phyloP scores from a whole-genome alignment of 2,888 invertebrate genomes.

The Xiphydria camelus region DNA sequence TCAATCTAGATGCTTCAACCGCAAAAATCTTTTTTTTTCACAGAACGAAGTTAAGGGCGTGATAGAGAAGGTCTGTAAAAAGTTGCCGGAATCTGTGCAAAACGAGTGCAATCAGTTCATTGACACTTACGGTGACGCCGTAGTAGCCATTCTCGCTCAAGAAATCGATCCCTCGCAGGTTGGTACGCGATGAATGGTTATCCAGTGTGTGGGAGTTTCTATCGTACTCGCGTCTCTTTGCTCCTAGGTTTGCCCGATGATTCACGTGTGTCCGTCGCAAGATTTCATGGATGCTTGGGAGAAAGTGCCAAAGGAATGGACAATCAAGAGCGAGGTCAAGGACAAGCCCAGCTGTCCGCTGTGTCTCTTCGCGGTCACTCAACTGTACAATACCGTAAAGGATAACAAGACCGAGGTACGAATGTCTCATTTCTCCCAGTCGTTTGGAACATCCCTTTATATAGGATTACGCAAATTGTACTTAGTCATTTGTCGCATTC shows the following conservation, averaged over 20 bases:
- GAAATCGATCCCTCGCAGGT: constrained; percentile 76
- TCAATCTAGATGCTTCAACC: neutral
- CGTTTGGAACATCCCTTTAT: too few species aligned
- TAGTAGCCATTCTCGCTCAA: constrained; percentile 78
- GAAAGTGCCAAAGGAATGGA: constrained; percentile 57
- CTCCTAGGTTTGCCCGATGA: constrained; percentile 69
- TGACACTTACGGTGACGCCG: constrained; percentile 75
- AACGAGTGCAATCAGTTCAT: constrained; percentile 76
- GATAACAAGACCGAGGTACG: constrained; percentile 75
- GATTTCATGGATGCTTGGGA: constrained; percentile 53
- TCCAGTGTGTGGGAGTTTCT: neutral
- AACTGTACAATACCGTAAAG: constrained; percentile 74
- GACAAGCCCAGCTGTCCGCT: constrained; percentile 77
- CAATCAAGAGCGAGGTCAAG: constrained; percentile 57
- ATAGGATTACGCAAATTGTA: neutral
- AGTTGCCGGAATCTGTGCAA: constrained; percentile 66
- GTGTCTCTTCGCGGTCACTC: constrained; percentile 80
- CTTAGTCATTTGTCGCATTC: neutral
- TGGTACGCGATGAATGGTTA: constrained; percentile 34
- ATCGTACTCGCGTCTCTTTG: constrained; percentile 21
- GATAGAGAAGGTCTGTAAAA: constrained; percentile 71
- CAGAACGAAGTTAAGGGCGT: constrained; percentile 71
- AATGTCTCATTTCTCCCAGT: constrained; percentile 3
- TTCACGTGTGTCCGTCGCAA: constrained; percentile 69
- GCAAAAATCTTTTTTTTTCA: constrained; percentile 25